These are phyloP conservation scores for Brachyptera risi DNA, from an alignment of 2,888 invertebrate genomes.

Conservation along the genomic window DNA sequence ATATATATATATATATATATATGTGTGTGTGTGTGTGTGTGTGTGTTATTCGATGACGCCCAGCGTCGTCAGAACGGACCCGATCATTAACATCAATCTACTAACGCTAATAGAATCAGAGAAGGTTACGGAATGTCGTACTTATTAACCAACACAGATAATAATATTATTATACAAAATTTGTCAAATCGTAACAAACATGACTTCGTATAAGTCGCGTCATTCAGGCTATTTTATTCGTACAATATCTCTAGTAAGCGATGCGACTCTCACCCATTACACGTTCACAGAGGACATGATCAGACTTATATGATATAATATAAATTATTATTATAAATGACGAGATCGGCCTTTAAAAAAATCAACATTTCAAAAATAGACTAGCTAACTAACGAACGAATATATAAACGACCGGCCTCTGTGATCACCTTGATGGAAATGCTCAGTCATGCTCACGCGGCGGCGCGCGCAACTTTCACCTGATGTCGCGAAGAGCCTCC, in stretches of 20 bases:
- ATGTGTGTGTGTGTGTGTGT: too few species aligned
- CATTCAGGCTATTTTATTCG: too few species aligned
- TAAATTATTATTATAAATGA: conserved; percentile 10
- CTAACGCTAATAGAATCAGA: conserved; percentile 26
- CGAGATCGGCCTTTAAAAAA: conserved; percentile 30
- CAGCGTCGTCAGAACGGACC: background rate
- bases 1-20: too few species aligned
- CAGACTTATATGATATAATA: conserved; percentile 29
- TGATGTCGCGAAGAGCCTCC: too few species aligned
- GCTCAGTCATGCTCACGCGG: too few species aligned
- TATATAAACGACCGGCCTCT: too few species aligned
- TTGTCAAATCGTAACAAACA: conserved; percentile 54
- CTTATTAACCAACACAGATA: conserved; percentile 49
- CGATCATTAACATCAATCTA: too few species aligned
- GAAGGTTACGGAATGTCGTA: conserved; percentile 49
- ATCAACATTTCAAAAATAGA: conserved; percentile 33
- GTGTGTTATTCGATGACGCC: background rate
- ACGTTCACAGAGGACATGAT: conserved; percentile 21
- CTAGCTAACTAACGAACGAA: conserved; percentile 26
- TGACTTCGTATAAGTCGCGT: conserved; percentile 54
- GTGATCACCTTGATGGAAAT: too few species aligned
- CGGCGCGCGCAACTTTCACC: too few species aligned
- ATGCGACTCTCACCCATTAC: background rate
- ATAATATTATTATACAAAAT: too few species aligned
- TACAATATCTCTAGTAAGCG: conserved; percentile 27